phyloP scores from a whole-genome alignment of 64 coral and sea anemone genomes.

The Porites australiensis region DNA sequence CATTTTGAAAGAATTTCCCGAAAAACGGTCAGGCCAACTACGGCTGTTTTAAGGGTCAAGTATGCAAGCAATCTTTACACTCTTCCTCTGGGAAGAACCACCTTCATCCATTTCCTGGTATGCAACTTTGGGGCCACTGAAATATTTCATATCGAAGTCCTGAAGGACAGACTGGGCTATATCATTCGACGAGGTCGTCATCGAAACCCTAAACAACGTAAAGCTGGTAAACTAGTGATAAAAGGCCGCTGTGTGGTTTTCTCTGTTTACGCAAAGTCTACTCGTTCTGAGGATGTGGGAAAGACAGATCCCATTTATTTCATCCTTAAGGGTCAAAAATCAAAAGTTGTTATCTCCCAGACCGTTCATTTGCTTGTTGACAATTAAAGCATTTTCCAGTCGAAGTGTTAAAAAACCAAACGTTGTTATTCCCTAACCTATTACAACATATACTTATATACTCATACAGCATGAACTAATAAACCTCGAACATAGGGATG shows the following conservation, averaged over 20 bases:
- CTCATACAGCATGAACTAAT: too few relatives aligned
- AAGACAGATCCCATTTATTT: slow-evolving; percentile 10
- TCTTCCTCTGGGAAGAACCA: slow-evolving; percentile 33
- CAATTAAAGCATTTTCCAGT: not conserved
- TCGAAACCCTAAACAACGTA: not conserved
- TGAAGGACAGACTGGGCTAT: slow-evolving; percentile 12
- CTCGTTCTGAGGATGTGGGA: not conserved
- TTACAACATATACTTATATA: too few relatives aligned
- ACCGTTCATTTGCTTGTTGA: not conserved
- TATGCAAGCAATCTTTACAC: slow-evolving; percentile 70
- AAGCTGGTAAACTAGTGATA: too few relatives aligned
- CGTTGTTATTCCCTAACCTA: too few relatives aligned
- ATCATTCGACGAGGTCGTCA: not conserved
- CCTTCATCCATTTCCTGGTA: slow-evolving; percentile 49
- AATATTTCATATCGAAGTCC: not conserved
- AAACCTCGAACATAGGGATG: too few relatives aligned
- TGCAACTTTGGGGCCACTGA: slow-evolving; percentile 26
- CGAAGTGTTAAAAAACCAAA: not conserved
- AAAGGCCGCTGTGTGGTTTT: not conserved
- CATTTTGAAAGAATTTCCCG: slow-evolving; percentile 77
- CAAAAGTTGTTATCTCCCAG: not conserved
- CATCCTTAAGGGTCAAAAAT: not conserved
- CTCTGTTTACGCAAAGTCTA: slow-evolving; percentile 2
- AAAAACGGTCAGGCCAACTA: slow-evolving; percentile 53
- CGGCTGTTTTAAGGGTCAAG: slow-evolving; percentile 33